These are phyloP conservation scores for Cephalotes varians DNA, from an alignment of 2,888 invertebrate species.

Conservation along the genomic window DNA sequence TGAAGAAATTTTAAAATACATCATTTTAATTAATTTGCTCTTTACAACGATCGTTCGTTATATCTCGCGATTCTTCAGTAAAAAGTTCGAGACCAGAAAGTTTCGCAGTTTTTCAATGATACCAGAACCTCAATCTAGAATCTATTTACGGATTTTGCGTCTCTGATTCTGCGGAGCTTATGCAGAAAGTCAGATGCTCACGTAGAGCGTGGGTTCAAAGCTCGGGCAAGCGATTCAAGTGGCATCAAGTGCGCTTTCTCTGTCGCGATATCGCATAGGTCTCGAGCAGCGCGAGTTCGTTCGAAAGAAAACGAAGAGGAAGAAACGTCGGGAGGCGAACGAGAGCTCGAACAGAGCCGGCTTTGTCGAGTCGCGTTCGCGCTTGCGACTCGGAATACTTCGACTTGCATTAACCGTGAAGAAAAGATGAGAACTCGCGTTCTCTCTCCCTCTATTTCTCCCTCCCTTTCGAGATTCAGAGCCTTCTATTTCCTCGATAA, in stretches of 20 bases:
- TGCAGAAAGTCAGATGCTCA: constrained; percentile 49
- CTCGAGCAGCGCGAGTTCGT: constrained; percentile 69
- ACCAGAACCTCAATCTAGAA: background rate
- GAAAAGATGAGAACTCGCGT: constrained; percentile 70
- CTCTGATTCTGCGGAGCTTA: background rate
- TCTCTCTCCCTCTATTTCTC: constrained; percentile 35
- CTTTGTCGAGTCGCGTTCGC: constrained; percentile 79
- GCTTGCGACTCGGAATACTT: constrained; percentile 79
- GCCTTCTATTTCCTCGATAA: constrained; percentile 49
- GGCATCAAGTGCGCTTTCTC: constrained; percentile 79
- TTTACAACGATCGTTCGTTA: background rate
- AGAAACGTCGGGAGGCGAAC: constrained; percentile 26
- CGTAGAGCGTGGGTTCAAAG: constrained; percentile 75
- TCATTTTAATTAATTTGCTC: background rate
- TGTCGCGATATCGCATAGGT: constrained; percentile 50
- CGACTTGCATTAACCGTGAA: constrained; percentile 78
- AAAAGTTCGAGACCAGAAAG: background rate
- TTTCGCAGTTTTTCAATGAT: background rate
- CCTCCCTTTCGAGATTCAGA: constrained; percentile 20
- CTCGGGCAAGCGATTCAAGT: constrained; percentile 79
- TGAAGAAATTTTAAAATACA: background rate
- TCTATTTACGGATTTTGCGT: constrained; percentile 30
- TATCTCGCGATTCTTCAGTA: background rate
- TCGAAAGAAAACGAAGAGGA: constrained; percentile 50
- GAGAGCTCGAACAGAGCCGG: constrained; percentile 74